Percentiles rank a stretch among this genome's conserved stretches.
Evolutionary conservation across 2,888 invertebrate species (phyloP).

Genomic region (Dasysyrphus tricinctus): DNA sequence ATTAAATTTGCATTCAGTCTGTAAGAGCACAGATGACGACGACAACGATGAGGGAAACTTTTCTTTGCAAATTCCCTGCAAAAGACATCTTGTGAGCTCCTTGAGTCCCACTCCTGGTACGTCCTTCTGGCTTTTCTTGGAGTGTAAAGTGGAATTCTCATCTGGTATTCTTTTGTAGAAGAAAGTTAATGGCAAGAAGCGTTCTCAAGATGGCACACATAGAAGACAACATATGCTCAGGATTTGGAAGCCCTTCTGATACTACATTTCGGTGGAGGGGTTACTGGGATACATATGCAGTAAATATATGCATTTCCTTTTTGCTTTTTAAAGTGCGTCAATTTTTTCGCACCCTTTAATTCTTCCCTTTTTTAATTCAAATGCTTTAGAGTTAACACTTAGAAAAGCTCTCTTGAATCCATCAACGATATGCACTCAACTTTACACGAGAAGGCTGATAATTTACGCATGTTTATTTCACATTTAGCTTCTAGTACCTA

Average conservation of each 20-base stretch:
- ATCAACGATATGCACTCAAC: constrained; percentile 35
- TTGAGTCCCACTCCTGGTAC: constrained; percentile 28
- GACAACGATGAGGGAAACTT: constrained; percentile 68
- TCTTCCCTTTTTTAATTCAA: constrained; percentile 8
- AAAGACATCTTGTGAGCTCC: constrained; percentile 55
- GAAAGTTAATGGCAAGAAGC: constrained; percentile 60
- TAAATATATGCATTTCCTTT: neutral
- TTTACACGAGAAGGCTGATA: constrained; percentile 7
- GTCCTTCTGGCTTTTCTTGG: constrained; percentile 22
- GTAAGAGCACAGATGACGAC: constrained; percentile 65
- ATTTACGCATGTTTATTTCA: neutral
- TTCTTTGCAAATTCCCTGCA: constrained; percentile 58
- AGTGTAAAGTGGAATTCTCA: constrained; percentile 72
- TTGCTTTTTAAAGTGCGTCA: constrained; percentile 12
- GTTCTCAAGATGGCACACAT: constrained; percentile 42
- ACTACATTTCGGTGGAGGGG: neutral
- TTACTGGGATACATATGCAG: constrained; percentile 26
- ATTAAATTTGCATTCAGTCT: constrained; percentile 75
- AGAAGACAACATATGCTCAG: constrained; percentile 32
- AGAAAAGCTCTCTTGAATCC: neutral
- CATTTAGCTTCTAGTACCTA: too few species aligned
- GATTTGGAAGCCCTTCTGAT: neutral
- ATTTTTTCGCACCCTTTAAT: constrained; percentile 22
- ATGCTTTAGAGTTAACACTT: constrained; percentile 9
- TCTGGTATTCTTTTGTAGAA: constrained; percentile 67